Base-by-base conservation (phyloP, 35 echinoderm and acorn worm genomes). In the Patiria miniata region DNA sequence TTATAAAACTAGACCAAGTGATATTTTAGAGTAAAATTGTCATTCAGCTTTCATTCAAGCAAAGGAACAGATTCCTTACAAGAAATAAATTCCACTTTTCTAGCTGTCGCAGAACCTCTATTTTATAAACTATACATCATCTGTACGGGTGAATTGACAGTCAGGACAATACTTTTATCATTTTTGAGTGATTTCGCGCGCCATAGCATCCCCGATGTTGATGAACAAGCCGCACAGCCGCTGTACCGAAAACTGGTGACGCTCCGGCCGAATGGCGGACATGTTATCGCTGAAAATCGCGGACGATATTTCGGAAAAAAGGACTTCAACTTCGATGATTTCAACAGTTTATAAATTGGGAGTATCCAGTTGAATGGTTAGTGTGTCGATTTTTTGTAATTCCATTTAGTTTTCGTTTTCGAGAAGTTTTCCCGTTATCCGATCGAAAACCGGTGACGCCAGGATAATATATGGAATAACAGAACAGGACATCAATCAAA, bases 391-490 rank as follows among this genome's bases (percentile, higher is more conserved):
- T 54, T 9, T 54, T 9, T 9, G 18, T 9, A 54, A 54, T 9
- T 9, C 7, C 52, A 54, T 54, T 54, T 54, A 7, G 52, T 54
- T 54, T 18, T 54, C 52, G 52, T 9, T 18, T 54, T 7, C 7
- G 52, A 54, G 18, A 7, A 54, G 18, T 18, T 54, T 54, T 18
- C 52, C 52, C 52, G 52, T 54, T 54, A 54, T 54, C 52, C 52
- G 7, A 54, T 18, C 52, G 52, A 9, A 9, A 54, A 54, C 52
- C 52, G 8, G 18, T 54, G 52, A 54, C 52, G 18, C 52, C 52
- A 54, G 52, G 52, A 54, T 54, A 54, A n/a, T n/a, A n/a, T n/a
- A n/a, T n/a, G n/a, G n/a, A n/a, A n/a, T 68, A 68, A 28, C 60
- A 23, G 14, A 47, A 61, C 52, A 61, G 22, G 59, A 3, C 2